Conservation (phyloP, 1,140 invertebrate species). For the Aporrectodea caliginosa region DNA sequence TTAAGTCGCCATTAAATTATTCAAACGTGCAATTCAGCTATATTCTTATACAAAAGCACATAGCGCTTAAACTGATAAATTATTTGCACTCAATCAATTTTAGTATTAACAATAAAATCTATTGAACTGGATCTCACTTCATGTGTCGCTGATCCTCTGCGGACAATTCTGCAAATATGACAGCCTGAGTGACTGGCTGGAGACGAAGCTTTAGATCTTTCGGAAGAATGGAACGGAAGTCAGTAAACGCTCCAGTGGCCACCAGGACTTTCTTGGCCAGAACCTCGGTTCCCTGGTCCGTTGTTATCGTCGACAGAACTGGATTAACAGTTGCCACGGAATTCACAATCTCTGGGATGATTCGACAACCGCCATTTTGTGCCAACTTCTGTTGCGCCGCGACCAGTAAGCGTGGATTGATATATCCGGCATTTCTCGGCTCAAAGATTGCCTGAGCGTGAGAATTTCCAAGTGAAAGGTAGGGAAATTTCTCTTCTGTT, state of each 20-base stretch:
- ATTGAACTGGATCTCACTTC: conserved; percentile 24
- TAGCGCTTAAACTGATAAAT: too few relatives aligned
- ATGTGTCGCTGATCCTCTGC: conserved; percentile 24
- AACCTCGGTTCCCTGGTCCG: conserved; percentile 26
- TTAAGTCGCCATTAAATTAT: too few relatives aligned
- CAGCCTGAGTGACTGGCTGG: conserved; percentile 20
- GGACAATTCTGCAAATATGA: conserved; percentile 36
- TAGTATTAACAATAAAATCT: too few relatives aligned
- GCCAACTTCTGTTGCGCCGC: conserved; percentile 29
- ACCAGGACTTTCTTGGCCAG: conserved; percentile 12
- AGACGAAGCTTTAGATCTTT: neutral
- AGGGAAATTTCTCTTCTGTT: neutral
- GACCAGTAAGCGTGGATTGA: conserved; percentile 36
- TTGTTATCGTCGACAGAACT: conserved; percentile 32
- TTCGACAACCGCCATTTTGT: conserved; percentile 29
- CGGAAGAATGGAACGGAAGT: conserved; percentile 33
- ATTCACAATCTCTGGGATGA: conserved; percentile 30
- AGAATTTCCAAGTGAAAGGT: neutral
- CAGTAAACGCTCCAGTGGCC: conserved; percentile 40
- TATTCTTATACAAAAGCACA: too few relatives aligned
- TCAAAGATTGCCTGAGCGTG: neutral
- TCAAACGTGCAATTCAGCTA: too few relatives aligned
- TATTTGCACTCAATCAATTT: too few relatives aligned
- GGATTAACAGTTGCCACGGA: conserved; percentile 1
- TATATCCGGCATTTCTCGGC: conserved; percentile 30